Evolutionary conservation across 2,113 vertebrate species (phyloP), one percentile per base, ranked within the genome.

Genomic region (Hassar affinis): DNA sequence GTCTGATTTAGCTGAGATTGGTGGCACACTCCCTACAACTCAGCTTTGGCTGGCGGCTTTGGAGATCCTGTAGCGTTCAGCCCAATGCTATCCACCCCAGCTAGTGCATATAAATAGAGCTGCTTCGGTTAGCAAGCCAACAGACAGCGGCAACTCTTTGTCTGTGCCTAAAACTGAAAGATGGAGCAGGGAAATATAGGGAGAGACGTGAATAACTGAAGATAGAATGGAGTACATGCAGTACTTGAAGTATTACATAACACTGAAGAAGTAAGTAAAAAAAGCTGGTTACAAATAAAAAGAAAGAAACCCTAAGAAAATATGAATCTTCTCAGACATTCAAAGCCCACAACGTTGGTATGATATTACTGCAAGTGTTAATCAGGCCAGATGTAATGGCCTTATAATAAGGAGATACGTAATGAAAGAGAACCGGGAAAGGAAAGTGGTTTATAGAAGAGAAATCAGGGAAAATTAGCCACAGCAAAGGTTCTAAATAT

Each of bases 91-190:
- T 80, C 83, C 79, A 52, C 81, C 74, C 84, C 77, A 47, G 81
- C 71, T 79, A 66, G 85, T n/a, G 51, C 12, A 75, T 88, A 88
- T 83, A 88, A 88, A 88, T 87, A 87, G 84, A 85, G 61, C 38
- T 35, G 54, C 69, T 52, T 76, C 59, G 80, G 83, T 83, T 81
- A 79, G 78, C 84, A 56, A 74, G 71, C 54, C 69, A 78, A 83
- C 80, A 83, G 54, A 83, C 51, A 62, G 35, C 17, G 74, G 62
- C 80, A 56, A 35, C 61, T 78, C 71, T 82, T 71, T 51, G 38
- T 76, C 75, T 78, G 30, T 56, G 66, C 77, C 66, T 79, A 52
- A 72, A 47, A 72, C 69, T 72, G 38, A 79, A 79, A 51, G 42
- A 72, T 52, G 77, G 57, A 69, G 83, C 9, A 22, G 25, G 38